phyloP scores from a whole-genome alignment of 1,140 invertebrate species.

The Heliothis subflexa region DNA sequence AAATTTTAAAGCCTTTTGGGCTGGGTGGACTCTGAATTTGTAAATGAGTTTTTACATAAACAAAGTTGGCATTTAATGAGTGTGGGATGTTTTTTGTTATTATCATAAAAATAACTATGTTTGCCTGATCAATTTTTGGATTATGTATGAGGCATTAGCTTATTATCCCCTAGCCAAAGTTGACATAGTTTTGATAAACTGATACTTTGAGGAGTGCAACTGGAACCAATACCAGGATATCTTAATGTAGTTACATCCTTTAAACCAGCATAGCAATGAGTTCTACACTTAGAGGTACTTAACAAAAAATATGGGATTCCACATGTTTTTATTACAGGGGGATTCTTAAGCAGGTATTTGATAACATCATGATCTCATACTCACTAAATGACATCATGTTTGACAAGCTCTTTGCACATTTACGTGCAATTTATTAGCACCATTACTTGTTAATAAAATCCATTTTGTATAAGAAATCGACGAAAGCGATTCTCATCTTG shows the following conservation, averaged over 20 bases:
- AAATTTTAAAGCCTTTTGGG: conserved; percentile 4
- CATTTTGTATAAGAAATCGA: not conserved
- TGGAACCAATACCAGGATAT: no score
- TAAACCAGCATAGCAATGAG: no score
- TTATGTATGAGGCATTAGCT: no score
- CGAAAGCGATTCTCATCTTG: no score
- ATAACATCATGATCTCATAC: not conserved
- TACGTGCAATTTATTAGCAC: not conserved
- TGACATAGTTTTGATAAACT: no score
- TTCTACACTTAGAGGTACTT: no score
- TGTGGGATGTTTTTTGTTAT: not conserved
- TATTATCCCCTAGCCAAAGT: no score
- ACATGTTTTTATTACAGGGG: not conserved
- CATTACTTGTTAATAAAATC: not conserved
- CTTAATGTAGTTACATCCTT: no score
- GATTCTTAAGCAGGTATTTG: not conserved
- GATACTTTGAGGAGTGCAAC: no score
- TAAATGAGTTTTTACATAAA: not conserved
- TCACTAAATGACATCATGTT: not conserved
- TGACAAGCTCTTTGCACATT: not conserved
- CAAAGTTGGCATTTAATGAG: not conserved
- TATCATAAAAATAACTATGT: not conserved
- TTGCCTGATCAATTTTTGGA: no score
- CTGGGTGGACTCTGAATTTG: not conserved
- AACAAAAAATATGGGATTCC: no score